Percentiles rank a stretch among this genome's conserved stretches.
Evolutionary conservation across 2,888 invertebrate genomes (phyloP).

Genomic region (Ptychoptera albimana): DNA sequence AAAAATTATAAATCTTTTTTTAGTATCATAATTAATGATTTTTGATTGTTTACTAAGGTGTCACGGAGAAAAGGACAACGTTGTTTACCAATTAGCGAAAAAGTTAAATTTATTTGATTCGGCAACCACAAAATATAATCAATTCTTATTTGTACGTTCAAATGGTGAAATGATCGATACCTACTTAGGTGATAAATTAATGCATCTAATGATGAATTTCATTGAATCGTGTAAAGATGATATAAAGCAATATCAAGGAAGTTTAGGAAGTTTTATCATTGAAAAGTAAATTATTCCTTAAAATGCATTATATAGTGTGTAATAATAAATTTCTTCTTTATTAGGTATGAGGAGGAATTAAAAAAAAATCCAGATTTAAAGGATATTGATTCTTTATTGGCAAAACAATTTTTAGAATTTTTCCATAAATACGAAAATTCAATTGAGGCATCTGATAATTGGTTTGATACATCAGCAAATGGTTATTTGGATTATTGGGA

Average conservation of each 20-base stretch:
- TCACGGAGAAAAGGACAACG: slow-evolving; percentile 2
- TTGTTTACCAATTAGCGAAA: background rate
- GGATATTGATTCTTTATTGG: slow-evolving; percentile 27
- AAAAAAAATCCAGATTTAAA: slow-evolving; percentile 15
- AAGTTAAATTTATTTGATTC: background rate
- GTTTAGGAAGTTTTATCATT: slow-evolving; percentile 22
- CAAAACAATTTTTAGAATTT: slow-evolving; percentile 40
- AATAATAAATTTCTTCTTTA: slow-evolving; percentile 2
- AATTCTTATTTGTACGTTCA: slow-evolving; percentile 24
- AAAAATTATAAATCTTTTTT: no score
- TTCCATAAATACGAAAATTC: slow-evolving; percentile 34
- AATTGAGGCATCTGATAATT: slow-evolving; percentile 41
- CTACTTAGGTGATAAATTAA: slow-evolving; percentile 20
- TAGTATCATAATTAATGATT: no score
- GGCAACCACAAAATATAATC: slow-evolving; percentile 7
- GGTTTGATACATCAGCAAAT: slow-evolving; percentile 50
- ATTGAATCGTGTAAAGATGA: slow-evolving; percentile 21
- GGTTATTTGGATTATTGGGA: slow-evolving; percentile 45
- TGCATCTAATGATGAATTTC: slow-evolving; percentile 26
- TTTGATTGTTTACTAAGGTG: no score
- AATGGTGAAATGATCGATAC: slow-evolving; percentile 26
- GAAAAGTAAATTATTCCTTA: slow-evolving; percentile 13
- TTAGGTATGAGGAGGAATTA: slow-evolving; percentile 11
- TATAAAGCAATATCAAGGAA: slow-evolving; percentile 21
- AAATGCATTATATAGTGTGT: background rate